Evolutionary conservation across 2,113 vertebrate species (phyloP), one percentile per base, ranked within the genome.

Genomic region (Motacilla tschutschensis): DNA sequence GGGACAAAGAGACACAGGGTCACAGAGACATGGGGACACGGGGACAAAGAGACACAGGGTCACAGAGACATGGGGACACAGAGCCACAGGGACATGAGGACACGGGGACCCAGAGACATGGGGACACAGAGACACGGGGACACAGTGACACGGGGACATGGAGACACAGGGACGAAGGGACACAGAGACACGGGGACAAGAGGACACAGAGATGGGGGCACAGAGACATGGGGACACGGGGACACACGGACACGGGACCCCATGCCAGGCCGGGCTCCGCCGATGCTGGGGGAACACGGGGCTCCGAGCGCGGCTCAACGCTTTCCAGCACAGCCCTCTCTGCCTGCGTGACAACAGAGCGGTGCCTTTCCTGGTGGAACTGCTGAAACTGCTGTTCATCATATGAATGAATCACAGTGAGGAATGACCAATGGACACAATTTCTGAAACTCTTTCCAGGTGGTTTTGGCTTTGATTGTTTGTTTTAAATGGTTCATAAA

Each of bases 181-280:
- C 16, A 35, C 5, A 5, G 35, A 1, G 9, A 50, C 10, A 66
- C 3, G 4, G 47, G 18, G 10, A 47, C 17, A 29, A 0, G 1
- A 26, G 8, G 6, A 20, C 44, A 15, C 9, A 16, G 40, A 16
- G 15, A 41, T 7, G 40, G 16, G 40, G 40, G 4, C 40, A 41
- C 40, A 41, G 40, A 41, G 40, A 41, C 40, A 40, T 6, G 4
- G 29, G 4, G 16, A 19, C 7, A 48, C 3, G 4, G 24, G 3
- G 11, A n/a, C 51, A 14, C 51, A 4, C 9, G 9, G 26, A 12
- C n/a, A 28, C 12, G 10, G 8, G 16, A 48, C 22, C 13, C 35
- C 29, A 14, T 8, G 8, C 24, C 36, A 15, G 18, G 31, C 55
- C 10, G 14, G 36, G 10, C 46, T 20, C 28, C 17, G 6, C 29